Evolutionary conservation across 2,888 invertebrate genomes (phyloP).

Genomic region (Sisyra nigra): DNA sequence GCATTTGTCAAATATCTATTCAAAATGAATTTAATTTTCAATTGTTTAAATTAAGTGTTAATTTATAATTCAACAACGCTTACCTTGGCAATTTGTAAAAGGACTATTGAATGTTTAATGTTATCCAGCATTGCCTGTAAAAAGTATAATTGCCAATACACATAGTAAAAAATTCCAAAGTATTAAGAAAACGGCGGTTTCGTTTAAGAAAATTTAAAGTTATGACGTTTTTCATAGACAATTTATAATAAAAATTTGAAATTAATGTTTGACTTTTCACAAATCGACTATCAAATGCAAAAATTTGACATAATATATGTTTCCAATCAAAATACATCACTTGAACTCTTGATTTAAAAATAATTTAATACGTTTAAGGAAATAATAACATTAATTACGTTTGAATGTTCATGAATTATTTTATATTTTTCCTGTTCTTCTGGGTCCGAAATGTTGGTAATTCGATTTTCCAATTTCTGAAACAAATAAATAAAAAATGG

Average conservation of each 20-base stretch:
- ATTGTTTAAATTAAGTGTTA: conserved; percentile 3
- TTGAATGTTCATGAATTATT: conserved; percentile 55
- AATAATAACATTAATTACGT: conserved; percentile 37
- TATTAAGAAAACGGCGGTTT: background rate
- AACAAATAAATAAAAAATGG: conserved; percentile 13
- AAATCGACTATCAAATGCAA: background rate
- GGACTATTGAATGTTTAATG: conserved; percentile 95
- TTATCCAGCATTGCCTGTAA: conserved; percentile 85
- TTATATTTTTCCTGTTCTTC: conserved; percentile 52
- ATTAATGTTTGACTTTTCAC: background rate
- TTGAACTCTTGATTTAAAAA: background rate
- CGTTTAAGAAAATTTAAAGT: background rate
- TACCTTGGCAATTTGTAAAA: conserved; percentile 95
- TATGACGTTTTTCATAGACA: background rate
- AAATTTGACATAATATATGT: background rate
- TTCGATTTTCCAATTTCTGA: conserved; percentile 51
- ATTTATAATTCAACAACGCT: conserved; percentile 13
- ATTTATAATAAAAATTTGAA: background rate
- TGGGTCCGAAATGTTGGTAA: conserved; percentile 40
- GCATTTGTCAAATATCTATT: conserved; percentile 6
- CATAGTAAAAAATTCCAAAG: background rate
- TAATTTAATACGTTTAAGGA: background rate
- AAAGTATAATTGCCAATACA: conserved; percentile 14
- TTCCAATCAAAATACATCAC: background rate
- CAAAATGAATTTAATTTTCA: background rate